Percentiles rank a stretch among this genome's conserved stretches.
Conservation (phyloP, 2,888 invertebrate genomes). For the Bombyx huttoni region DNA sequence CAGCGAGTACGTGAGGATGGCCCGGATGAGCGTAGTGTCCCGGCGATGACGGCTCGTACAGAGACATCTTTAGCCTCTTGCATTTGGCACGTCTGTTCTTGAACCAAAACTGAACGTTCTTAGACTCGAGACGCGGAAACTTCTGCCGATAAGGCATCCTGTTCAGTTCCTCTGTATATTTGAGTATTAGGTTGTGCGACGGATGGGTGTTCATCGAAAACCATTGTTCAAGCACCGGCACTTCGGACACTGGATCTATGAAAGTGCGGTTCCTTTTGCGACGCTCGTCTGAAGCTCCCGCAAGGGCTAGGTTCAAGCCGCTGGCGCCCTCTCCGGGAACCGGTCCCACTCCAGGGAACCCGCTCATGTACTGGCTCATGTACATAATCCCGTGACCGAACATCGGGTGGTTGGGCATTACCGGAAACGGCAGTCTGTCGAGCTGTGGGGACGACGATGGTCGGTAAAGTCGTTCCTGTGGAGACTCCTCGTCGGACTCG, state of each 20-base stretch:
- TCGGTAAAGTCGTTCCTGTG: conserved; percentile 53
- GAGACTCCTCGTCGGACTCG: conserved; percentile 65
- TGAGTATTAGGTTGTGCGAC: conserved; percentile 96
- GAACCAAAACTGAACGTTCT: conserved; percentile 99
- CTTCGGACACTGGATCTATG: conserved; percentile 99
- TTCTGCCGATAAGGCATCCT: conserved; percentile 97
- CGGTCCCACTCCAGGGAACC: conserved; percentile 66
- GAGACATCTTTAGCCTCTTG: conserved; percentile 93
- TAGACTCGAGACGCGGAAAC: conserved; percentile 98
- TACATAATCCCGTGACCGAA: conserved; percentile 93
- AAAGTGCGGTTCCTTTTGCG: conserved; percentile 97
- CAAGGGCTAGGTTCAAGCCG: conserved; percentile 76
- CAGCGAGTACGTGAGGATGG: conserved; percentile 67
- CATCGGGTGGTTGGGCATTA: conserved; percentile 88
- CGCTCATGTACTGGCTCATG: conserved; percentile 87
- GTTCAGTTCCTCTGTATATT: conserved; percentile 98
- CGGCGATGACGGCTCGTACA: conserved; percentile 82
- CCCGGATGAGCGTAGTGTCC: conserved; percentile 74
- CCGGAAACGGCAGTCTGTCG: conserved; percentile 77
- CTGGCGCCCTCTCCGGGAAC: conserved; percentile 72
- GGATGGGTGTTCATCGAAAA: conserved; percentile 98
- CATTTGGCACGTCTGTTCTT: conserved; percentile 98
- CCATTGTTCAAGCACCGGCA: conserved; percentile 95
- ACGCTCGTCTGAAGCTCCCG: conserved; percentile 83
- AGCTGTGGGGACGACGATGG: conserved; percentile 54